Evolutionary conservation across 2,113 vertebrate genomes (phyloP).

Genomic region (Oreochromis tanganicae): DNA sequence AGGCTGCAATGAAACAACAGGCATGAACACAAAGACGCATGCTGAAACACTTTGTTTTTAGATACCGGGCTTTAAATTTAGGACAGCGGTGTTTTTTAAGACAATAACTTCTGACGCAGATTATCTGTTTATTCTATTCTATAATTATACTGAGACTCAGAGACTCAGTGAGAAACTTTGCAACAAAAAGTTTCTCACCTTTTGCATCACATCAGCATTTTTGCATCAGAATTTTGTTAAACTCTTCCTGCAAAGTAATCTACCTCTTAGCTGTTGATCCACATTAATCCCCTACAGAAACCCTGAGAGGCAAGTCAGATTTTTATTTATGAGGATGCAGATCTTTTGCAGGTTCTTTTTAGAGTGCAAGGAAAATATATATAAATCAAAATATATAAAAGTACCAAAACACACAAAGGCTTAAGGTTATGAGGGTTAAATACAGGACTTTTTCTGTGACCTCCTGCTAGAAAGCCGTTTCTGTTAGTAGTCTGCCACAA

Average conservation of each 20-base stretch:
- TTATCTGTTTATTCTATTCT: neutral
- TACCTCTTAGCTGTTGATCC: neutral
- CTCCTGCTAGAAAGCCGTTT: neutral
- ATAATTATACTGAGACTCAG: neutral
- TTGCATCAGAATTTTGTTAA: neutral
- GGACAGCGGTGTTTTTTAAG: neutral
- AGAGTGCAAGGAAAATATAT: neutral
- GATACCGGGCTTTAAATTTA: constrained; percentile 17
- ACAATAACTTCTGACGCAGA: neutral
- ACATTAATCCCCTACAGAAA: neutral
- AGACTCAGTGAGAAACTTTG: neutral
- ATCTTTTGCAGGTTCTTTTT: neutral
- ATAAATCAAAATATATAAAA: neutral
- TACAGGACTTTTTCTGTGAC: neutral
- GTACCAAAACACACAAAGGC: neutral
- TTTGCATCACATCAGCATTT: neutral
- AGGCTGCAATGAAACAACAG: constrained; percentile 3
- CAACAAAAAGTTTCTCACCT: neutral
- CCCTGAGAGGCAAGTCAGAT: neutral
- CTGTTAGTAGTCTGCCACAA: neutral
- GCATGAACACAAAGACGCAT: neutral
- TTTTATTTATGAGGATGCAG: neutral
- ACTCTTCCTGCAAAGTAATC: neutral
- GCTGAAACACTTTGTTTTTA: neutral
- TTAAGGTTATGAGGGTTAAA: neutral